These are phyloP conservation scores for Polylopha cassiicola DNA, from an alignment of 2,888 invertebrate species.

Conservation along the genomic window DNA sequence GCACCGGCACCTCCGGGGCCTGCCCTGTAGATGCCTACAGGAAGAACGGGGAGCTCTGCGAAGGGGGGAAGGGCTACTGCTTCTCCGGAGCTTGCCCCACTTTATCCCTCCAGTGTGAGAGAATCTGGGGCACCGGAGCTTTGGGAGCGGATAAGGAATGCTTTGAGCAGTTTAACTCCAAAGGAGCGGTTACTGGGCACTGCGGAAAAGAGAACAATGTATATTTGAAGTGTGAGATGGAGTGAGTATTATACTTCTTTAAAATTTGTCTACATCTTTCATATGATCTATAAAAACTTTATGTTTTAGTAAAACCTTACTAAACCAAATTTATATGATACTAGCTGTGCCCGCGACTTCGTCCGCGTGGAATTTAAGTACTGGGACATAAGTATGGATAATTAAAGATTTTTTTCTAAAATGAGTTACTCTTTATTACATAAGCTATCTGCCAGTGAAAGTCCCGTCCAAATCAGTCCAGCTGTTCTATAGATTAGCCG, in stretches of 20 bases:
- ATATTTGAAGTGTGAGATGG: conserved; percentile 90
- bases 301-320: too few species aligned
- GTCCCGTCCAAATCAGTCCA: too few species aligned
- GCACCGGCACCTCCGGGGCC: conserved; percentile 91
- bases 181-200: conserved; percentile 96
- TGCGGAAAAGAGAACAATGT: conserved; percentile 90
- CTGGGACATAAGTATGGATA: too few species aligned
- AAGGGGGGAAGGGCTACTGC: conserved; percentile 86
- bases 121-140: conserved; percentile 95
- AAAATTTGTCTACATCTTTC: background rate
- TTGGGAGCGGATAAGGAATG: conserved; percentile 90
- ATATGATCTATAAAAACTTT: too few species aligned
- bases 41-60: conserved; percentile 95
- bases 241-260: conserved; percentile 79
- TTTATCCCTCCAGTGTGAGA: conserved; percentile 90
- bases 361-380: too few species aligned
- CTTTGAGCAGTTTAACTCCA: conserved; percentile 96
- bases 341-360: too few species aligned
- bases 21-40: conserved; percentile 94
- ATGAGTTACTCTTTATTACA: too few species aligned
- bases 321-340: too few species aligned
- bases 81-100: conserved; percentile 96
- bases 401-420: too few species aligned
- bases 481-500: too few species aligned
- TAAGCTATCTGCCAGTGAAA: too few species aligned